Evolutionary conservation across 2,888 invertebrate species (phyloP), one percentile per base, ranked within the genome.

Genomic region (Chrysolina americana): DNA sequence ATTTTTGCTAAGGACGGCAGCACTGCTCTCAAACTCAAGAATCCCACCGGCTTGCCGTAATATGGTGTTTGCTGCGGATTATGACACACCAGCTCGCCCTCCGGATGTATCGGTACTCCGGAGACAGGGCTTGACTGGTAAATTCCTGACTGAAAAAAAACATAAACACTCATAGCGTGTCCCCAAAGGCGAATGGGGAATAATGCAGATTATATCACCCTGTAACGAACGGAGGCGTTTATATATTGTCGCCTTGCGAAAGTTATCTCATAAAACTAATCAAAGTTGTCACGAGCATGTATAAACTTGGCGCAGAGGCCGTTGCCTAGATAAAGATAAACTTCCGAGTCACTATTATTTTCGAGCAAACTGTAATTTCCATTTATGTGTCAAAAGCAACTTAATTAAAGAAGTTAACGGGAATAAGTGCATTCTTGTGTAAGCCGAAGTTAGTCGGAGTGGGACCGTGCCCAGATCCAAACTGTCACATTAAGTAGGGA

Each of bases 361-460:
- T 82, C 80, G 73, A 83, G 82, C 83, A 82, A 81, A 83, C 81
- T 82, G 83, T 76, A 76, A 86, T 87, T 86, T 86, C 85, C 86
- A 86, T 87, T 86, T 86, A 85, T 85, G 83, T 86, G 86, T 86
- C 87, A 85, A 84, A 84, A 85, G 84, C 83, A 84, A 87, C 85
- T 87, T 87, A 87, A 87, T 87, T 87, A 87, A 87, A 86, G 86
- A 87, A 87, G 86, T 87, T 87, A 85, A 86, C 84, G 71, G 81
- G 85, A 87, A 86, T 87, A 87, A 87, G 87, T 87, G 87, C 87
- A 87, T 87, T 87, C 86, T 85, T 86, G 86, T 87, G 87, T 87
- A 86, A 87, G 84, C 83, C 80, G 79, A 81, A 83, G 82, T 83
- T 83, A 79, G 81, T 79, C 79, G 80, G 78, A 76, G 78, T 79